Base-by-base conservation (phyloP, 1,140 invertebrate genomes). In the Frieseomelitta varia region DNA sequence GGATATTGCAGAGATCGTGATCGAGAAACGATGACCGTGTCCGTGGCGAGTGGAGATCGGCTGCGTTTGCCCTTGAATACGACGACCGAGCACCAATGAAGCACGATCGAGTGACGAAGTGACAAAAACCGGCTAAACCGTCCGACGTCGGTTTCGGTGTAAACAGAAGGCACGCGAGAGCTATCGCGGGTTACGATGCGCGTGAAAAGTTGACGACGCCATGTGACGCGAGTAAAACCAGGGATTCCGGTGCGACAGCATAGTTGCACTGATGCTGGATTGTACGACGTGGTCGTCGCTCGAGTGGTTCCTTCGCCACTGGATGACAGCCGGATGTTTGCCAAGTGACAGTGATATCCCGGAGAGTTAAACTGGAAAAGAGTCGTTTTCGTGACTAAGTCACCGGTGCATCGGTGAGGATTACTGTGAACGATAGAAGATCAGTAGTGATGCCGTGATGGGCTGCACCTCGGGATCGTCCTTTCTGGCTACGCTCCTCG, bases 391-490 rank as follows among this genome's bases (percentile, higher is more conserved):
- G 84, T 79, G 83, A 85, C 56, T 63, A 68, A 85, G 65, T 79
- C 81, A 72, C 69, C 30, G 82, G 87, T 86, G 79, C 56, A 65
- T 80, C 80, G 87, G 69, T 80, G 85, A 79, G 78, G 75, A 90
- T 80, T 89, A 85, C 82, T 88, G 83, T 58, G 85, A 72, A 84
- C 88, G 85, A 87, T 91, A 85, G 88, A 91, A 87, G n/a, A 90
- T 90, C 90, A 77, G 93, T 92, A 92, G 93, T 93, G 90, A 94
- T 94, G 93, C 93, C 93, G 93, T 94, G 93, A 94, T 94, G 93
- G 93, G 93, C 92, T 91, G 91, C 93, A 92, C 91, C 91, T 93
- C 92, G 90, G 91, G 92, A 90, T 92, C 91, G 82, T 93, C 92
- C 90, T 92, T 93, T 87, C 88, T 92, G 90, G 91, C 92, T 93